phyloP scores from a whole-genome alignment of 1,140 invertebrate genomes.

The Parapsyche elsis region DNA sequence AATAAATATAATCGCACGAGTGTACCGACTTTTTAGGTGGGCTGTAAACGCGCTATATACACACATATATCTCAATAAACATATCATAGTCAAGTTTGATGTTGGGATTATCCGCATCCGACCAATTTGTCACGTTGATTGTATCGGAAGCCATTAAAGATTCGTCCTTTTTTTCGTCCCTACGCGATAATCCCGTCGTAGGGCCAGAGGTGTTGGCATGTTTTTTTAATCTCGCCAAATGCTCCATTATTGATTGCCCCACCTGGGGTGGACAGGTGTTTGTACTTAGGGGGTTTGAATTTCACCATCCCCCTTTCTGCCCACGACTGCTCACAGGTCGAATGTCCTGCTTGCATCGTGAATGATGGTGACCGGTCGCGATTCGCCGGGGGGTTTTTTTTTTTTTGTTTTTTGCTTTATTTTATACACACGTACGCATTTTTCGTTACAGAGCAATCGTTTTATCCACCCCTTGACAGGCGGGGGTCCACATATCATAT shows the following conservation, averaged over 20 bases:
- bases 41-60: too few relatives aligned
- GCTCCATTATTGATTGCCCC: constrained; percentile 50
- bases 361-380: constrained; percentile 45
- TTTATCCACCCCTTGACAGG: constrained; percentile 7
- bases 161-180: neutral
- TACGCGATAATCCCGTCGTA: neutral
- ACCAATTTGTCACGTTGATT: constrained; percentile 32
- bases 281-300: constrained; percentile 2
- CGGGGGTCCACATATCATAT: constrained; percentile 14
- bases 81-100: constrained; percentile 10
- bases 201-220: constrained; percentile 41
- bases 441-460: constrained; percentile 10
- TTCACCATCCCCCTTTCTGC: neutral
- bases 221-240: constrained; percentile 47
- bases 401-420: neutral
- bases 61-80: neutral
- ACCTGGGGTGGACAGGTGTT: constrained; percentile 39
- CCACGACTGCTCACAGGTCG: constrained; percentile 42
- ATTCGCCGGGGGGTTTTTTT: constrained; percentile 32
- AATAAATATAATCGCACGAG: too few relatives aligned
- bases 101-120: constrained; percentile 27
- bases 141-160: constrained; percentile 28
- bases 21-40: too few relatives aligned
- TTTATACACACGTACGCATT: too few relatives aligned
- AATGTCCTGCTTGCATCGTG: too few relatives aligned